phyloP scores from a whole-genome alignment of 2,888 invertebrate species.

The Cantharis rustica region DNA sequence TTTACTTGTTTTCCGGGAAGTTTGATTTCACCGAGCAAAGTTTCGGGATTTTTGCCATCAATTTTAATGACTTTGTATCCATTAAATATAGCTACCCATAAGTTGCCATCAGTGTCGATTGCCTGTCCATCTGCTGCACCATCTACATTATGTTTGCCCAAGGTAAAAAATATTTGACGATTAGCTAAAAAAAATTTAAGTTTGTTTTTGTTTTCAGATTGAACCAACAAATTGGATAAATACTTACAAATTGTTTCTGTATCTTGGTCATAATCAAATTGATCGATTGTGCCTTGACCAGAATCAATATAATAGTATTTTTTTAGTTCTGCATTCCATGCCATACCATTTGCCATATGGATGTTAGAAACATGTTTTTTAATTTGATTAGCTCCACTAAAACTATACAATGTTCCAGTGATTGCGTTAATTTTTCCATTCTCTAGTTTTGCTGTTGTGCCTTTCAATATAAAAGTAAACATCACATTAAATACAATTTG shows the following conservation, averaged over 20 bases:
- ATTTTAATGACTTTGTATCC: slow-evolving; percentile 66
- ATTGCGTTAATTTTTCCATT: not conserved
- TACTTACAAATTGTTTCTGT: slow-evolving; percentile 53
- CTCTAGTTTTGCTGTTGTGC: slow-evolving; percentile 3
- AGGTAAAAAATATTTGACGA: slow-evolving; percentile 63
- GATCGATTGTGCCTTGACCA: slow-evolving; percentile 64
- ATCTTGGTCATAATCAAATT: slow-evolving; percentile 67
- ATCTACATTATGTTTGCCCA: slow-evolving; percentile 51
- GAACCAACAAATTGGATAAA: not conserved
- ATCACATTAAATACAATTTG: too few relatives aligned
- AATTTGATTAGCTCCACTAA: slow-evolving; percentile 16
- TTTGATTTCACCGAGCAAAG: slow-evolving; percentile 63
- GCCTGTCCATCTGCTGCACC: slow-evolving; percentile 75
- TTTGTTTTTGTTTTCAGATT: too few relatives aligned
- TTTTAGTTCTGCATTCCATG: slow-evolving; percentile 69
- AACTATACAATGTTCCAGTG: slow-evolving; percentile 18
- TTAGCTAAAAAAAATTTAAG: slow-evolving; percentile 61
- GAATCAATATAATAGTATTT: slow-evolving; percentile 80
- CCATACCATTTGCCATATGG: slow-evolving; percentile 66
- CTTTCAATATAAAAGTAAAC: not conserved
- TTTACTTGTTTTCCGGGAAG: slow-evolving; percentile 67
- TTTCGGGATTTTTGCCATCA: slow-evolving; percentile 59
- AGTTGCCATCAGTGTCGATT: slow-evolving; percentile 75
- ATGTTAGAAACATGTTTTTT: slow-evolving; percentile 38
- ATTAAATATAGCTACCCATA: slow-evolving; percentile 78